These are phyloP conservation scores for Sphaeramia orbicularis DNA, from an alignment of 2,797 vertebrate genomes.

Conservation along the genomic window DNA sequence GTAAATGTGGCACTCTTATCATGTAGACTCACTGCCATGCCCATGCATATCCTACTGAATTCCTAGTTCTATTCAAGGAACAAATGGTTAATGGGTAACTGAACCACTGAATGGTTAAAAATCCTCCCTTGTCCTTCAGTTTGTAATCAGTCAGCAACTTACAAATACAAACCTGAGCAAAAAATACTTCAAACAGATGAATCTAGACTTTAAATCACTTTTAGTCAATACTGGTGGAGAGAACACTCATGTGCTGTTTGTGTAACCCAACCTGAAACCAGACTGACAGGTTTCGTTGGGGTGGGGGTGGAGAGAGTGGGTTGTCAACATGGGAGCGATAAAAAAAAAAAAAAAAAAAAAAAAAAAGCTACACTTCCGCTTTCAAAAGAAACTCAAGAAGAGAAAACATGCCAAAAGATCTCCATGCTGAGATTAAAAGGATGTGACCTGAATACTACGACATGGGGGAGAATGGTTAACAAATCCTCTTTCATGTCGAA, in stretches of 20 bases:
- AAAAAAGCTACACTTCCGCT: slow-evolving; percentile 29
- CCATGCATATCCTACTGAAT: slow-evolving; percentile 22
- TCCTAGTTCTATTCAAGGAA: slow-evolving; percentile 31
- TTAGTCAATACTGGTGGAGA: slow-evolving; percentile 20
- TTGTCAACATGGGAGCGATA: slow-evolving; percentile 15
- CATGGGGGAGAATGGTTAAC: background rate
- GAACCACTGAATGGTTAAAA: slow-evolving; percentile 10
- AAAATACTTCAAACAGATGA: background rate
- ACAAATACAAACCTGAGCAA: background rate
- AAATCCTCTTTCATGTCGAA: background rate
- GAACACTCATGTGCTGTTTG: slow-evolving; percentile 46
- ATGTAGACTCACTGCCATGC: slow-evolving; percentile 18
- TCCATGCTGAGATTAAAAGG: background rate
- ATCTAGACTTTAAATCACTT: slow-evolving; percentile 19
- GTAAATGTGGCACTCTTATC: slow-evolving; percentile 16
- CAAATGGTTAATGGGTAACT: slow-evolving; percentile 65
- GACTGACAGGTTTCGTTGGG: slow-evolving; percentile 76
- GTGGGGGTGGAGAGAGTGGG: slow-evolving; percentile 68
- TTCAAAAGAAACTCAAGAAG: slow-evolving; percentile 20
- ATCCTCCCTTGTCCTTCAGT: slow-evolving; percentile 2
- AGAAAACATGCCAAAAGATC: background rate
- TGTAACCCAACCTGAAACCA: slow-evolving; percentile 72
- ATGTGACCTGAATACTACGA: background rate
- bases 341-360: slow-evolving; percentile 1
- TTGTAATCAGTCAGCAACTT: slow-evolving; percentile 11